Base-by-base conservation (phyloP, 2,797 vertebrate genomes). In the Antrozous pallidus region DNA sequence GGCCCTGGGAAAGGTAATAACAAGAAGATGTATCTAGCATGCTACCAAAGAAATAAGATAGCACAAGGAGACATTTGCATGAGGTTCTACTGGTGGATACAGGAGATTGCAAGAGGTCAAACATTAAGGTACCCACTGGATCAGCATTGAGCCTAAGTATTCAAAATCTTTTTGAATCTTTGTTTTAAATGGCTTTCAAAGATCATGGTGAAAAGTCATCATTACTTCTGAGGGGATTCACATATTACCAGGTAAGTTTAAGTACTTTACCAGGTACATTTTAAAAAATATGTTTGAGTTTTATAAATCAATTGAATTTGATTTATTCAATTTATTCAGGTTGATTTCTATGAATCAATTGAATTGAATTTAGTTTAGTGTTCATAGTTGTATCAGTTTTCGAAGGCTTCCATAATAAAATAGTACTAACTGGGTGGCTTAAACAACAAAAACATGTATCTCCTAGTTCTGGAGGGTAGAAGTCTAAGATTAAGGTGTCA, bases 131-230 rank as follows among this genome's bases (percentile, higher is more conserved):
- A 22, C 4, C 14, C 38, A 33, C 28, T 47, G 78, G 33, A 47
- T 49, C 17, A 8, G 74, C 42, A 77, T 20, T 79, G 45, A 75
- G 69, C 61, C 56, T 20, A 81, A 83, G 36, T 5, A 83, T 20
- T 73, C 71, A 51, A 88, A 91, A 38, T 0, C 6, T 45, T 86
- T 80, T 11, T n/a, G 49, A 87, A 26, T 16, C 54, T 93, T 88
- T 67, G 51, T 94, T 78, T 90, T 40, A 36, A 95, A 91, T 11
- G 77, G 4, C 20, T 95, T 93, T 85, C 89, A 94, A 86, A 70
- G 42, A 51, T 92, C 65, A 33, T 28, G 16, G 20, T 47, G n/a
- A 16, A 90, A 89, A 91, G 45, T 69, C 71, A 65, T 45, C 40
- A 82, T 65, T 24, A 20, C 42, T 71, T 90, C 26, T 77, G 38